These are phyloP conservation scores for Rhynchomys soricoides DNA, from an alignment of 2,113 vertebrate genomes.

Conservation along the genomic window DNA sequence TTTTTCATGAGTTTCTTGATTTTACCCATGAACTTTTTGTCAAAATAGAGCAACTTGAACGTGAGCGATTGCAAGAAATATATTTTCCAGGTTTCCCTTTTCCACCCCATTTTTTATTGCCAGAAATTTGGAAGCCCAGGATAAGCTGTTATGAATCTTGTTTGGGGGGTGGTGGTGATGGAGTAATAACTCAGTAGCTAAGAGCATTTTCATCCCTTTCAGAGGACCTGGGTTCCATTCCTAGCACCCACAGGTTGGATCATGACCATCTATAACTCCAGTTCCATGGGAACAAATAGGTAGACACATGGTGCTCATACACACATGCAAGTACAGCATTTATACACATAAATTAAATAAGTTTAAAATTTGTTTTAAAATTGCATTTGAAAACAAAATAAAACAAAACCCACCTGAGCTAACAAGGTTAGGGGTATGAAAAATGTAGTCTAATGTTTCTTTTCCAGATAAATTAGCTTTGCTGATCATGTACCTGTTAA, in stretches of 20 bases:
- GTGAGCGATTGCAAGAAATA: neutral
- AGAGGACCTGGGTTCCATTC: neutral
- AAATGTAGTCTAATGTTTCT: neutral
- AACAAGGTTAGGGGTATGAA: neutral
- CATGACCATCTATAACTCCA: neutral
- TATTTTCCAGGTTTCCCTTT: slow-evolving; percentile 17
- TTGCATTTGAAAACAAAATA: slow-evolving; percentile 10
- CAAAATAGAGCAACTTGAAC: slow-evolving; percentile 44
- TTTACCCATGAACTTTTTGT: neutral
- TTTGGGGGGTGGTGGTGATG: neutral
- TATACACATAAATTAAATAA: neutral
- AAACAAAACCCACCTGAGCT: neutral
- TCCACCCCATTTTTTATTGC: neutral
- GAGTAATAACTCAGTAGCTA: neutral
- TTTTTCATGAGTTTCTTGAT: slow-evolving; percentile 42
- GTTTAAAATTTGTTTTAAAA: neutral
- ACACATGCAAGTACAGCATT: too few species aligned
- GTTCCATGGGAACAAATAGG: neutral
- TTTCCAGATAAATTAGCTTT: neutral
- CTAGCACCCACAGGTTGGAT: neutral
- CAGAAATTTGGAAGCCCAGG: neutral
- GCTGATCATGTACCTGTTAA: neutral
- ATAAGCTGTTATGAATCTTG: neutral
- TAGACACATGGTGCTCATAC: neutral
- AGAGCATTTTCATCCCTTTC: neutral